These are phyloP conservation scores for Mobula birostris DNA, from an alignment of 2,113 vertebrate genomes.

Conservation along the genomic window DNA sequence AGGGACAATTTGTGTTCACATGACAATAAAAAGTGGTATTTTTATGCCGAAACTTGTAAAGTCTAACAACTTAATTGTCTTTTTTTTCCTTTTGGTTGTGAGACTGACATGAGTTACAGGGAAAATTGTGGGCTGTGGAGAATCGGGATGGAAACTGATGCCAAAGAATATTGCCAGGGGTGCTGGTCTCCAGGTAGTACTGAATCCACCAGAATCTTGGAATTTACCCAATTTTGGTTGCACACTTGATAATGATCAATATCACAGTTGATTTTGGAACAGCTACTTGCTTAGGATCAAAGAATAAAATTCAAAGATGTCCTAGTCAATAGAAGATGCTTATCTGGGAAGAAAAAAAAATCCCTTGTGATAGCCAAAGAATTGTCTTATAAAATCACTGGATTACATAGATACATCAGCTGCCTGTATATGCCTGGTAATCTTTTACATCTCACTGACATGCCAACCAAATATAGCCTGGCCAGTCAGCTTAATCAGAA, in stretches of 20 bases:
- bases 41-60: constrained; percentile 66
- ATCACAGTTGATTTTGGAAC: background rate
- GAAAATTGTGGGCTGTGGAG: background rate
- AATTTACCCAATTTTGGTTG: background rate
- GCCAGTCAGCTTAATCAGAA: no score
- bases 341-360: no score
- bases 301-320: background rate
- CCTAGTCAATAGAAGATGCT: background rate
- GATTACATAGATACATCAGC: background rate
- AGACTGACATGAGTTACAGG: background rate
- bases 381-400: background rate
- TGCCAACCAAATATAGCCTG: no score
- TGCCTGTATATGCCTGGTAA: background rate
- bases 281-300: background rate
- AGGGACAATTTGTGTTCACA: constrained; percentile 94
- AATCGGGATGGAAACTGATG: background rate
- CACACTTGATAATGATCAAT: background rate
- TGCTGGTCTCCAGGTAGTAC: background rate
- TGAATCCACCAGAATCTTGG: background rate
- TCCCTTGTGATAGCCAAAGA: background rate
- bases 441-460: background rate
- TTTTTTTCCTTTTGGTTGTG: constrained; percentile 47
- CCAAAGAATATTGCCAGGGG: background rate
- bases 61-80: constrained; percentile 45
- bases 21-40: constrained; percentile 92